Evolutionary conservation across 2,888 invertebrate genomes (phyloP), one percentile per base, ranked within the genome.

Genomic region (Oscheius sp.): DNA sequence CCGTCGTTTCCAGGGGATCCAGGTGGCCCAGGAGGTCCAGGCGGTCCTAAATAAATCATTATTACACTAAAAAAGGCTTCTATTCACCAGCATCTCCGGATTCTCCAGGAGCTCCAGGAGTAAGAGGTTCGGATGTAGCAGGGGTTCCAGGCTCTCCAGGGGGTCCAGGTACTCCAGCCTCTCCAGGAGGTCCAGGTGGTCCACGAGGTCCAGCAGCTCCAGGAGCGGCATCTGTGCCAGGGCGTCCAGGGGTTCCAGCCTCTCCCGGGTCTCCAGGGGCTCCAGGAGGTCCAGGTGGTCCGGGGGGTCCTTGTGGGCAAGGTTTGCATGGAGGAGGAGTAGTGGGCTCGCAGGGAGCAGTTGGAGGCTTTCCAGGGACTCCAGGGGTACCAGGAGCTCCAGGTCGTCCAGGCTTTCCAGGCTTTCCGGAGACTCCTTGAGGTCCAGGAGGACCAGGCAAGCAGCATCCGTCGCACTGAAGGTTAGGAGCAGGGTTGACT

Each of bases 301-400:
- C 76, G 71, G 75, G 80, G 67, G 82, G 82, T 78, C 82, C 82
- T 65, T 75, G 82, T 69, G 82, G 82, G 81, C 83, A 84, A 46
- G 82, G 84, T 72, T 80, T 81, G 79, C 82, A 81, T 72, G 79
- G 79, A 65, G 82, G 82, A 67, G 85, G 85, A 50, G 85, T 85
- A 71, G 82, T 79, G 53, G 84, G 83, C 71, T 85, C 85, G 72
- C 83, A 85, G 42, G 85, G 85, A 57, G 83, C 82, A 55, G 72
- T 72, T 65, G 83, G 82, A 34, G 82, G 81, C 74, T 83, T 82
- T 72, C 83, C 83, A 68, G 80, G 80, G 37, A 72, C 72, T 75
- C 80, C 78, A 65, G 78, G 78, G 33, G 75, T 76, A 74, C 78
- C 78, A 61, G 78, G 78, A 34, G 78, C 78, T 74, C 78, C 78